Percentiles rank a stretch among this genome's conserved stretches.
Evolutionary conservation across 2,113 vertebrate genomes (phyloP).

Genomic region (Pterophyllum scalare): DNA sequence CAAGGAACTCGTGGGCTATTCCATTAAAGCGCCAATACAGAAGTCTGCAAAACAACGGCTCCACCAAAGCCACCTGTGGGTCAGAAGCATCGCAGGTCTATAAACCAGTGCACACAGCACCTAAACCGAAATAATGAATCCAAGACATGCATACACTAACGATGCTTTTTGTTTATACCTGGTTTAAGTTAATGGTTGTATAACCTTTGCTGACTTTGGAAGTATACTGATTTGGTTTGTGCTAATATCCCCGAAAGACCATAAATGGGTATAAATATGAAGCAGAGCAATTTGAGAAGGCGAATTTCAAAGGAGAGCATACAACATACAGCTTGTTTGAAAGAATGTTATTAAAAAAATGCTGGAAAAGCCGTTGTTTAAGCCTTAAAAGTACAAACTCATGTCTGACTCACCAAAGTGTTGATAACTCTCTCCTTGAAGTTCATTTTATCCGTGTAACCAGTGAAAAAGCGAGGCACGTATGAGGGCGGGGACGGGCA

Average conservation of each 20-base stretch:
- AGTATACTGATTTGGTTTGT: too few relatives aligned
- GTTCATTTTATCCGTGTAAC: slow-evolving; percentile 83
- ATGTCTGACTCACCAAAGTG: slow-evolving; percentile 60
- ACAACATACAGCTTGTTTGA: not conserved
- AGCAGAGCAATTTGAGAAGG: too few relatives aligned
- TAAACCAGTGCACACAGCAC: not conserved
- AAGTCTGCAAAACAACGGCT: slow-evolving; percentile 73
- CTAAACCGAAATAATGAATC: not conserved
- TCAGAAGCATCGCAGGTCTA: not conserved
- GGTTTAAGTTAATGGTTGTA: too few relatives aligned
- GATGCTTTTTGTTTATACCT: too few relatives aligned
- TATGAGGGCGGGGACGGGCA: slow-evolving; percentile 81
- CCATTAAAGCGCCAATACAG: slow-evolving; percentile 72
- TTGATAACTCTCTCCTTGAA: slow-evolving; percentile 84
- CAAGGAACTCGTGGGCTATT: slow-evolving; percentile 76
- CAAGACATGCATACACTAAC: not conserved
- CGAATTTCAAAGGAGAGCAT: too few relatives aligned
- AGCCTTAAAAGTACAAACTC: not conserved
- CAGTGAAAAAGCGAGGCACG: slow-evolving; percentile 80
- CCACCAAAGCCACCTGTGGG: slow-evolving; percentile 69
- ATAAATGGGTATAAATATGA: too few relatives aligned
- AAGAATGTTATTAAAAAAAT: not conserved
- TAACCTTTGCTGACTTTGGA: too few relatives aligned
- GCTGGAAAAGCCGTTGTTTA: not conserved
- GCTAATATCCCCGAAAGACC: too few relatives aligned